Evolutionary conservation across 2,888 invertebrate genomes (phyloP).

Genomic region (Dendrolimus pini): DNA sequence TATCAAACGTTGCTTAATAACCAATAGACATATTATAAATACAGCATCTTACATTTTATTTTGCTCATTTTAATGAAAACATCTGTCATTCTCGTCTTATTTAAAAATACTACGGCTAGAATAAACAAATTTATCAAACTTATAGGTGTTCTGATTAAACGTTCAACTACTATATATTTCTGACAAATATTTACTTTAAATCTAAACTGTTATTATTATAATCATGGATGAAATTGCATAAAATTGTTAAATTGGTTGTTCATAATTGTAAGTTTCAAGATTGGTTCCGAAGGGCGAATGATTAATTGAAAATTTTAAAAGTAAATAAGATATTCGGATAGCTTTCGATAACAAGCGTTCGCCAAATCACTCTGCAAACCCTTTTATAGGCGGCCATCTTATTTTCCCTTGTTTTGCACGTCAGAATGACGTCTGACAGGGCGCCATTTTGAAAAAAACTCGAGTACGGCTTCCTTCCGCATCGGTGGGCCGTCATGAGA

Average conservation of each 20-base stretch:
- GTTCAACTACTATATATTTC: too few relatives aligned
- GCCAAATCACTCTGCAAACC: conserved; percentile 39
- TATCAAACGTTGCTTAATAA: too few relatives aligned
- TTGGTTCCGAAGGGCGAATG: conserved; percentile 1
- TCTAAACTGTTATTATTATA: not conserved
- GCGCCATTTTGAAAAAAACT: conserved; percentile 74
- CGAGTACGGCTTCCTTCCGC: conserved; percentile 73
- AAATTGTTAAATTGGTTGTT: not conserved
- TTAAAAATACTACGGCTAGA: too few relatives aligned
- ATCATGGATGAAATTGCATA: not conserved
- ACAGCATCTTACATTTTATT: too few relatives aligned
- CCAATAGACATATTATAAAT: too few relatives aligned
- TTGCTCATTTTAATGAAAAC: too few relatives aligned
- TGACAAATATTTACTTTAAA: too few relatives aligned
- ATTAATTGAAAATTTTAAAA: not conserved
- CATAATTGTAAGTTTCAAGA: not conserved
- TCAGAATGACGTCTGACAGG: conserved; percentile 63
- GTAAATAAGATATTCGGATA: conserved; percentile 12
- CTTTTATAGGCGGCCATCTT: conserved; percentile 60
- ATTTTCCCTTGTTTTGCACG: conserved; percentile 53
- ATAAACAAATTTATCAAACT: too few relatives aligned
- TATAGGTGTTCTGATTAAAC: too few relatives aligned
- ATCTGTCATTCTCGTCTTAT: too few relatives aligned
- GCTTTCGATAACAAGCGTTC: conserved; percentile 20
- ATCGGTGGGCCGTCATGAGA: conserved; percentile 67